Evolutionary conservation across 1,140 invertebrate species (phyloP).

Genomic region (Aphidius gifuensis): DNA sequence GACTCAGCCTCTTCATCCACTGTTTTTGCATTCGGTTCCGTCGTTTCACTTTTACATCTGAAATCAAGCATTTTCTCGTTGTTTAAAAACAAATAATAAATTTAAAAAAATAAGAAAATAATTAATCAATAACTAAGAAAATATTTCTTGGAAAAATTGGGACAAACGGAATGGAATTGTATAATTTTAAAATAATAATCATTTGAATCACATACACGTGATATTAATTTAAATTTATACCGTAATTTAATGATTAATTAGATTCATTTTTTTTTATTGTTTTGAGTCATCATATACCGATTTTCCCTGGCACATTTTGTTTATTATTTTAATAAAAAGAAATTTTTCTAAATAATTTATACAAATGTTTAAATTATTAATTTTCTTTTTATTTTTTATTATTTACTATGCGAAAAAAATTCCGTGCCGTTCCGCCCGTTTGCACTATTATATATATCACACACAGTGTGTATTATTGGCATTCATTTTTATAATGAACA

Average conservation of each 20-base stretch:
- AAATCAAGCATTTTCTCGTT: constrained; percentile 48
- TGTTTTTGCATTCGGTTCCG: constrained; percentile 43
- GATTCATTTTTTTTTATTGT: background rate
- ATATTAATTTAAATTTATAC: too few species aligned
- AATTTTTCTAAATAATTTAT: background rate
- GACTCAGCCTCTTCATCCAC: constrained; percentile 47
- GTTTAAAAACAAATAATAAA: constrained; percentile 21
- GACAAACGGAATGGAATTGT: background rate
- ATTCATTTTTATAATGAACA: too few species aligned
- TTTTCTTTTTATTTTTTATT: constrained; percentile 14
- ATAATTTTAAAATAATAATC: too few species aligned
- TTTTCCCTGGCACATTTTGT: background rate
- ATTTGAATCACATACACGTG: too few species aligned
- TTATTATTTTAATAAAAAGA: constrained; percentile 1
- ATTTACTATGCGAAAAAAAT: constrained; percentile 22
- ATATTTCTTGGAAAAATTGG: constrained; percentile 10
- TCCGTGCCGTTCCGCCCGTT: constrained; percentile 19
- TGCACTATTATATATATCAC: constrained; percentile 5
- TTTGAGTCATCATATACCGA: background rate
- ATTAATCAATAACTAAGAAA: constrained; percentile 19
- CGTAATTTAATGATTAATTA: too few species aligned
- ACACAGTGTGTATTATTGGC: constrained; percentile 23
- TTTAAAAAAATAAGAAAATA: constrained; percentile 22
- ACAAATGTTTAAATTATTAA: background rate
- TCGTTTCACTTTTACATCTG: constrained; percentile 54